Conservation (phyloP, 2,113 vertebrate species). For the Hippolais icterina region DNA sequence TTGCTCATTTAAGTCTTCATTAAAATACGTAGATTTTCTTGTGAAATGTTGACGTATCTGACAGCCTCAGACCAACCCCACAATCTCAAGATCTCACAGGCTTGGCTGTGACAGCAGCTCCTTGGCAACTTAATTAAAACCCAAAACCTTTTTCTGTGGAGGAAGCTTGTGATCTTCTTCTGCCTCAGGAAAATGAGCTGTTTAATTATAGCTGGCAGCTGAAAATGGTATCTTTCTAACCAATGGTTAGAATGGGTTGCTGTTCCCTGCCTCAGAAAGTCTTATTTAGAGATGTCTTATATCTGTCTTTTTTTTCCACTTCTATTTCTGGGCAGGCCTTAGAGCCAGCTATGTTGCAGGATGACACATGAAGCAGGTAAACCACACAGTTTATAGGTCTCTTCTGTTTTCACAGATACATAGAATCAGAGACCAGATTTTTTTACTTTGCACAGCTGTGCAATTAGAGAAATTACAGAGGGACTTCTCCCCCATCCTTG, state of each 20-base stretch:
- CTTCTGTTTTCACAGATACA: background rate
- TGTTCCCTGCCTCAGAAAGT: background rate
- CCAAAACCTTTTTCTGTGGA: background rate
- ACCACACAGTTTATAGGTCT: background rate
- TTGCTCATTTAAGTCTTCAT: background rate
- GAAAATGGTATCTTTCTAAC: slow-evolving; percentile 43
- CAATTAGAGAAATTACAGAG: background rate
- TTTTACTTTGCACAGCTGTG: background rate
- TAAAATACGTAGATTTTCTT: background rate
- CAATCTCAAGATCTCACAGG: background rate
- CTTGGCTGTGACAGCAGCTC: background rate
- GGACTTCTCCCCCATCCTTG: background rate
- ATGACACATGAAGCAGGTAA: background rate
- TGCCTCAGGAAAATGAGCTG: slow-evolving; percentile 18
- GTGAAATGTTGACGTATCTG: rapidly evolving
- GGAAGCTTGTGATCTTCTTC: slow-evolving; percentile 44
- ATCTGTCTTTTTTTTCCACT: background rate
- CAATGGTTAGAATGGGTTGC: background rate
- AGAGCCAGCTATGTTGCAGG: background rate
- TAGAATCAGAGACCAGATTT: background rate
- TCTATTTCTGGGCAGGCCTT: background rate
- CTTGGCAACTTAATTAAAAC: slow-evolving; percentile 39
- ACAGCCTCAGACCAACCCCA: background rate
- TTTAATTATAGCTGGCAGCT: slow-evolving; percentile 50
- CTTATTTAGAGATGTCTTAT: background rate